Evolutionary conservation across 2,888 invertebrate species (phyloP), one percentile per base, ranked within the genome.

Genomic region (Drosophila mettleri): DNA sequence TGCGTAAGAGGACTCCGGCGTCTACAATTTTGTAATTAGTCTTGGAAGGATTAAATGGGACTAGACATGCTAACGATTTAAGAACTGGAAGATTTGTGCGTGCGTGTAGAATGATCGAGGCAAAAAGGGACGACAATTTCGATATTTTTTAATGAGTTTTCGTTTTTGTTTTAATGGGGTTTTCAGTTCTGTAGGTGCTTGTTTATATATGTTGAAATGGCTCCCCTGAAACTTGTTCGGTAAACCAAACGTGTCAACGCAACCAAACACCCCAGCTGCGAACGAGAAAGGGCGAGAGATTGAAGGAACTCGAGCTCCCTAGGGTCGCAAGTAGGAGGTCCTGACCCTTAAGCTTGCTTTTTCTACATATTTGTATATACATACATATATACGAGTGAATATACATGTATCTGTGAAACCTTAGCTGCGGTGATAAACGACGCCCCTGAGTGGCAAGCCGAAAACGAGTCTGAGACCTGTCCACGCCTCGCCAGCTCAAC

Each of bases 301-400:
- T 36, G 39, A 39, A 38, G 49, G 36, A 62, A 46, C 16, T 34
- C 34, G 60, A 64, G 43, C 67, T 81, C 84, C 77, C 81, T 72
- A 60, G 84, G 58, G 81, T 52, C 72, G 60, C 54, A 62, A 80
- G 78, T 70, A 69, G 81, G 84, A 84, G 81, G 81, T 82, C 73
- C 53, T 75, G 69, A 43, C 60, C 49, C 49, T 45, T 58, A 48
- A 41, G 49, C 54, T 48, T 14, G 55, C 54, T 18, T 41, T 49
- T 34, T 12, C 22, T n/a, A 24, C 14, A 34, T 22, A 49, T n/a
- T 7, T 9, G 9, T 18, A 5, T 18, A 49, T 29, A n/a, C n/a
- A n/a, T n/a, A n/a, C n/a, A n/a, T n/a, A n/a, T n/a, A n/a, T n/a
- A n/a, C n/a, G n/a, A n/a, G n/a, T n/a, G n/a, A n/a, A 24, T 16